These are phyloP conservation scores for Apotomis betuletana DNA, from an alignment of 2,888 invertebrate species.

Conservation along the genomic window DNA sequence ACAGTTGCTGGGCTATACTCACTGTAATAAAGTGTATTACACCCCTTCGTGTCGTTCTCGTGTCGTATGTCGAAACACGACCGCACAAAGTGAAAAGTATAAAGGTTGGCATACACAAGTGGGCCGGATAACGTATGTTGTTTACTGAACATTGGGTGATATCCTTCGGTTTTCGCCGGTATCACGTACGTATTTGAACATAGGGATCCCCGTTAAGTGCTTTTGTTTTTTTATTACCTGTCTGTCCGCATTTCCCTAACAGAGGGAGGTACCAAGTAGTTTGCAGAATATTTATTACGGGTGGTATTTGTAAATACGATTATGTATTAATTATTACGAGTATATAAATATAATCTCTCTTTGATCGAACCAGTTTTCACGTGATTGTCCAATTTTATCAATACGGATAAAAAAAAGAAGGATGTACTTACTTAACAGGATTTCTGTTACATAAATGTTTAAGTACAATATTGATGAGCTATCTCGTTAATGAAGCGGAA, in stretches of 20 bases:
- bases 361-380: no score
- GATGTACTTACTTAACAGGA: no score
- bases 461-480: no score
- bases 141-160: slow-evolving; percentile 40
- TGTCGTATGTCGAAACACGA: slow-evolving; percentile 8
- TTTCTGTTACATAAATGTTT: no score
- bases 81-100: slow-evolving; percentile 36
- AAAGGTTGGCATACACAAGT: slow-evolving; percentile 39
- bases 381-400: no score
- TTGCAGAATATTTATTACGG: background rate
- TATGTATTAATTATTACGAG: background rate
- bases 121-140: slow-evolving; percentile 39
- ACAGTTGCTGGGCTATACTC: no score
- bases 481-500: no score
- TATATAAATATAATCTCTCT: no score
- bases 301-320: background rate
- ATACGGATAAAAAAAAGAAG: no score
- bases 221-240: slow-evolving; percentile 37
- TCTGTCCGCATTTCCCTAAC: slow-evolving; percentile 17
- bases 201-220: slow-evolving; percentile 35
- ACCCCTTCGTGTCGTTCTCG: slow-evolving; percentile 1
- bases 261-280: slow-evolving; percentile 2
- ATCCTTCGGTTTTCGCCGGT: slow-evolving; percentile 33
- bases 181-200: slow-evolving; percentile 40
- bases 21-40: no score